Evolutionary conservation across 2,113 vertebrate genomes (phyloP).

Genomic region (Cyprinodon variegatus): DNA sequence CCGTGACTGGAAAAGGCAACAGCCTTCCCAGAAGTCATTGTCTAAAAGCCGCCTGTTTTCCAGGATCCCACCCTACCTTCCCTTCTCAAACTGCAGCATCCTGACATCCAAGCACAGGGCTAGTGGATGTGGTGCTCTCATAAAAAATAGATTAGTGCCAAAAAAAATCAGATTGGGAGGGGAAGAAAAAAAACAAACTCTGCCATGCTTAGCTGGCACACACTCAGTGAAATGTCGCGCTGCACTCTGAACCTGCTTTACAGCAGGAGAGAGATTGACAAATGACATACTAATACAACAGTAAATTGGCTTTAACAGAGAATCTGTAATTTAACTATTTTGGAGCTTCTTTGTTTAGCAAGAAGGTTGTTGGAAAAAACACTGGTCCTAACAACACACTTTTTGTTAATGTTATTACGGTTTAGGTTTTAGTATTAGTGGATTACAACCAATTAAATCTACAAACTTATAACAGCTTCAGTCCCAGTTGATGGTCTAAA

Average conservation of each 20-base stretch:
- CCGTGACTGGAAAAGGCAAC: slow-evolving; percentile 41
- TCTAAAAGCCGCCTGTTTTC: slow-evolving; percentile 41
- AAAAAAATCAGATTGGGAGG: slow-evolving; percentile 24
- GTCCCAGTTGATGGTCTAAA: background rate
- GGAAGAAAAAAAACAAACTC: slow-evolving; percentile 10
- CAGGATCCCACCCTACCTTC: slow-evolving; percentile 19
- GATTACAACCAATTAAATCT: background rate
- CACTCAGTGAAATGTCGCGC: slow-evolving; percentile 41
- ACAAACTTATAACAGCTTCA: background rate
- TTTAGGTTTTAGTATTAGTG: background rate
- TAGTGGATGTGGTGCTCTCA: slow-evolving; percentile 43
- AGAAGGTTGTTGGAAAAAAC: background rate
- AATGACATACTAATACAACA: slow-evolving; percentile 34
- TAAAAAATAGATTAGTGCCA: slow-evolving; percentile 51
- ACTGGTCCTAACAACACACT: background rate
- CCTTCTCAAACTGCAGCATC: slow-evolving; percentile 26
- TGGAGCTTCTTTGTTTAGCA: slow-evolving; percentile 9
- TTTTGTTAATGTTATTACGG: background rate
- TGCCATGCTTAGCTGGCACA: slow-evolving; percentile 32
- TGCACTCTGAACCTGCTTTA: slow-evolving; percentile 28
- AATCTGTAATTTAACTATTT: background rate
- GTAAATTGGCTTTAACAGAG: slow-evolving; percentile 1
- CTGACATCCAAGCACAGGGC: slow-evolving; percentile 14
- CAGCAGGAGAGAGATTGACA: slow-evolving; percentile 36
- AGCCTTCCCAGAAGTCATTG: slow-evolving; percentile 66